Evolutionary conservation across 2,797 vertebrate genomes (phyloP).

Genomic region (Rhyacichthys aspro): DNA sequence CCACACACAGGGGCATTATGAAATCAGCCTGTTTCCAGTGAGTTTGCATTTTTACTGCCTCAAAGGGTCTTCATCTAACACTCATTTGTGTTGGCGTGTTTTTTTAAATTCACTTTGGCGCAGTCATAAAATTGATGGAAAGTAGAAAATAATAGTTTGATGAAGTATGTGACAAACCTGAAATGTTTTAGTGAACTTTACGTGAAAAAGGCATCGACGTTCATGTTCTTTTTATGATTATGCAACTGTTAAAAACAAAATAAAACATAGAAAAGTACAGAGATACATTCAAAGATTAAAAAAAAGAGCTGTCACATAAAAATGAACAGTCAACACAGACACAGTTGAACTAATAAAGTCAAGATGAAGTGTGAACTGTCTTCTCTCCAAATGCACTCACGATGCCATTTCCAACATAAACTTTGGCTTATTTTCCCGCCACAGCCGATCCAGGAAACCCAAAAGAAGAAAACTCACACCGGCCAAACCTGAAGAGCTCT

Average conservation of each 20-base stretch:
- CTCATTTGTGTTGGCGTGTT: constrained; percentile 10
- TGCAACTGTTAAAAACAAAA: too few relatives aligned
- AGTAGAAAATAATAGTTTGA: constrained; percentile 1
- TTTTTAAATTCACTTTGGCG: background rate
- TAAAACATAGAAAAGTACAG: too few relatives aligned
- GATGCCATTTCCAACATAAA: too few relatives aligned
- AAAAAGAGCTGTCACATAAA: too few relatives aligned
- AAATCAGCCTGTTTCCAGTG: constrained; percentile 37
- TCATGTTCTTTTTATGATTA: background rate
- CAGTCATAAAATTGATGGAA: background rate
- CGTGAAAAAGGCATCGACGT: too few relatives aligned
- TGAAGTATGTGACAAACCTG: background rate
- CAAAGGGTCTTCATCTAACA: constrained; percentile 2
- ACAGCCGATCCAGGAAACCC: background rate
- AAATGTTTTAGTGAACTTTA: background rate
- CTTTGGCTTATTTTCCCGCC: background rate
- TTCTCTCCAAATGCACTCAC: too few relatives aligned
- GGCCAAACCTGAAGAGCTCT: background rate
- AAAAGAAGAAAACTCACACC: background rate
- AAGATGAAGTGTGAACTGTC: too few relatives aligned
- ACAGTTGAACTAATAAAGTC: too few relatives aligned
- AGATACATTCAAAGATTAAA: too few relatives aligned
- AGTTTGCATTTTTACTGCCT: constrained; percentile 17
- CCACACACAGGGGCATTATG: constrained; percentile 30
- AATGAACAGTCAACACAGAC: too few relatives aligned